Evolutionary conservation across 2,888 invertebrate species (phyloP).

Genomic region (Pollenia labialis): DNA sequence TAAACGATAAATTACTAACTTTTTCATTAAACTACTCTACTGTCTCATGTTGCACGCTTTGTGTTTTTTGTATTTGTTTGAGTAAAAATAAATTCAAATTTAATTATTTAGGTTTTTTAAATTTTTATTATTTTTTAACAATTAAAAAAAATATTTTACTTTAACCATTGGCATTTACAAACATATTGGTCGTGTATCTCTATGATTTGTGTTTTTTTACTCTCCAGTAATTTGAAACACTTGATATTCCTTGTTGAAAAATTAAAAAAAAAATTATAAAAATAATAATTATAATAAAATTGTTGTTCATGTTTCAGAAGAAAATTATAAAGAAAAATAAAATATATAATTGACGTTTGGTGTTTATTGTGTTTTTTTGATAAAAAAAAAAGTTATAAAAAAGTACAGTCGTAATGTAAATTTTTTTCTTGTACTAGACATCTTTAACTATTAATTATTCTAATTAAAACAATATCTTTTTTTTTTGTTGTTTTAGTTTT

Average conservation of each 20-base stretch:
- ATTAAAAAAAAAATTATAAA: background rate
- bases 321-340: slow-evolving; percentile 38
- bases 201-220: slow-evolving; percentile 37
- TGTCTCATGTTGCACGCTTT: slow-evolving; percentile 82
- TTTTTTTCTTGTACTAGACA: slow-evolving; percentile 65
- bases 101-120: slow-evolving; percentile 22
- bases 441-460: slow-evolving; percentile 35
- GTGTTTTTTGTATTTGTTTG: slow-evolving; percentile 77
- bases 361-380: slow-evolving; percentile 81
- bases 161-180: slow-evolving; percentile 53
- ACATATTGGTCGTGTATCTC: slow-evolving; percentile 33
- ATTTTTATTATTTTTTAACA: slow-evolving; percentile 2
- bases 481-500: slow-evolving; percentile 14
- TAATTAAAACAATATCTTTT: slow-evolving; percentile 34
- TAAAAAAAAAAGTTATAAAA: slow-evolving; percentile 59
- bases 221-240: slow-evolving; percentile 62
- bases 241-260: slow-evolving; percentile 42
- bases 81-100: slow-evolving; percentile 58
- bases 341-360: slow-evolving; percentile 79
- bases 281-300: slow-evolving; percentile 4
- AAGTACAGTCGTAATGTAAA: slow-evolving; percentile 77
- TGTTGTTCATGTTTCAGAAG: slow-evolving; percentile 54
- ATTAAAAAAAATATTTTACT: slow-evolving; percentile 18
- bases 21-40: slow-evolving; percentile 60
- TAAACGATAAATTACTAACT: slow-evolving; percentile 55